These are phyloP conservation scores for Ophonus ardosiacus DNA, from an alignment of 2,888 invertebrate species.

Conservation along the genomic window DNA sequence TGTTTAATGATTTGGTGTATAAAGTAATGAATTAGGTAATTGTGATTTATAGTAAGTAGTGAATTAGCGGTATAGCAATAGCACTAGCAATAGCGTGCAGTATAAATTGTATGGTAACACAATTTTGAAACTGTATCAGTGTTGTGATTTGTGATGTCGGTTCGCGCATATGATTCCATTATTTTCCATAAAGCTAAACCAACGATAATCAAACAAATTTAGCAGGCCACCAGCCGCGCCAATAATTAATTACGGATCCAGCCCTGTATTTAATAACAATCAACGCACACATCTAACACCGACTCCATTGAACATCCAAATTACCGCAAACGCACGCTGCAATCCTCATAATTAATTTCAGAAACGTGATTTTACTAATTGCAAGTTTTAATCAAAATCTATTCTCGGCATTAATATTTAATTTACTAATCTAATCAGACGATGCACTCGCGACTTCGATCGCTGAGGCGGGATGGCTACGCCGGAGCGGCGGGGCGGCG, in stretches of 20 bases:
- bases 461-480: constrained; percentile 1
- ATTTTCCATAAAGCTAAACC: constrained; percentile 48
- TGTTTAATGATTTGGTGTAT: background rate
- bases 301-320: constrained; percentile 43
- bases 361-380: constrained; percentile 62
- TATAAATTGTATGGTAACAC: constrained; percentile 1
- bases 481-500: background rate
- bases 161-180: constrained; percentile 46
- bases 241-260: constrained; percentile 47
- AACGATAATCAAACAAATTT: constrained; percentile 49
- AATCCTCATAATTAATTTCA: constrained; percentile 61
- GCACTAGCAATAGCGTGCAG: background rate
- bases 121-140: constrained; percentile 40
- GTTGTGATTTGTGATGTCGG: constrained; percentile 43
- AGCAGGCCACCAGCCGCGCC: constrained; percentile 34
- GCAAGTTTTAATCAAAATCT: constrained; percentile 63
- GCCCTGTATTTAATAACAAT: constrained; percentile 49
- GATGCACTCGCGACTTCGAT: constrained; percentile 50
- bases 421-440: constrained; percentile 62
- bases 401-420: constrained; percentile 63
- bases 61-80: background rate
- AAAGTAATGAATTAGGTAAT: background rate
- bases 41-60: background rate
- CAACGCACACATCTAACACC: constrained; percentile 50
- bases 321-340: constrained; percentile 48